Evolutionary conservation across 2,797 vertebrate genomes (phyloP).

Genomic region (Leptatherina wallacei): DNA sequence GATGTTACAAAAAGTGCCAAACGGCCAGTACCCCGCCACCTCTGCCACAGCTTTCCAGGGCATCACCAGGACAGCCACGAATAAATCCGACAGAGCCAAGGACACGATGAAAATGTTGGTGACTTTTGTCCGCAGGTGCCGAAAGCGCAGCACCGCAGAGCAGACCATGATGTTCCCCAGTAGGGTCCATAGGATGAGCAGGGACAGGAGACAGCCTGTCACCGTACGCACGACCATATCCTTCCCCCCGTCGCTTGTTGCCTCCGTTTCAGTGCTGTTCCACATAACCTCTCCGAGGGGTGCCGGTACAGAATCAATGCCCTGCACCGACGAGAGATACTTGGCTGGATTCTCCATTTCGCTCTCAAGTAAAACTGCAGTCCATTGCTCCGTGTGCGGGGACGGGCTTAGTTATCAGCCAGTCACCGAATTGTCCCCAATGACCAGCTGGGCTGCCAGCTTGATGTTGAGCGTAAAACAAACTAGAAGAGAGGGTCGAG

Average conservation of each 20-base stretch:
- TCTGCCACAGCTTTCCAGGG: slow-evolving; percentile 96
- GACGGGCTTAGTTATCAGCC: slow-evolving; percentile 54
- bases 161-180: slow-evolving; percentile 94
- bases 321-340: slow-evolving; percentile 77
- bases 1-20: slow-evolving; percentile 92
- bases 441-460: slow-evolving; percentile 40
- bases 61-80: slow-evolving; percentile 95
- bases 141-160: slow-evolving; percentile 88
- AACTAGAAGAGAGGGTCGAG: slow-evolving; percentile 30
- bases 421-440: slow-evolving; percentile 51
- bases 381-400: slow-evolving; percentile 54
- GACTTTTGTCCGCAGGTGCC: slow-evolving; percentile 91
- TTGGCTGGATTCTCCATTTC: slow-evolving; percentile 80
- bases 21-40: slow-evolving; percentile 95
- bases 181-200: slow-evolving; percentile 93
- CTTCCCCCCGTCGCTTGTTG: slow-evolving; percentile 57
- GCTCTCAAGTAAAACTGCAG: slow-evolving; percentile 68
- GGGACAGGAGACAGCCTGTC: slow-evolving; percentile 87
- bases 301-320: slow-evolving; percentile 63
- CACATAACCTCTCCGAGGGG: slow-evolving; percentile 77
- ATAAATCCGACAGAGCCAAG: slow-evolving; percentile 91
- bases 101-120: slow-evolving; percentile 96
- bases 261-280: slow-evolving; percentile 79
- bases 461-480: slow-evolving; percentile 47
- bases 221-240: slow-evolving; percentile 80